Percentiles rank a stretch among this genome's conserved stretches.
phyloP scores from a whole-genome alignment of 2,888 invertebrate species.

The Patella depressa region DNA sequence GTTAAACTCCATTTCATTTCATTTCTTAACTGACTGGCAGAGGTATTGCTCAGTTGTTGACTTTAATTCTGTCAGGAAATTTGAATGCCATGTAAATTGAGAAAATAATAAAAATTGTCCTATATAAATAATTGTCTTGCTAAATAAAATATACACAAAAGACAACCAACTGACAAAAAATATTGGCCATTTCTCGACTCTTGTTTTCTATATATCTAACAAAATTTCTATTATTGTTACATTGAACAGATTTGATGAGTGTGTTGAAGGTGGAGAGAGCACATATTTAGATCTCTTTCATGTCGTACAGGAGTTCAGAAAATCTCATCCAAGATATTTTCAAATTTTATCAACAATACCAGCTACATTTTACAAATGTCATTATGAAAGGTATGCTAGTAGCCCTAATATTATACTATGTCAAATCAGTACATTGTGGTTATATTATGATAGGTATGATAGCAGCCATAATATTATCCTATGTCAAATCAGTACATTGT shows the following conservation, averaged over 20 bases:
- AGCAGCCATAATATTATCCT: too few relatives aligned
- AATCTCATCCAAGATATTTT: conserved; percentile 52
- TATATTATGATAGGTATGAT: too few relatives aligned
- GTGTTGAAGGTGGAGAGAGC: conserved; percentile 63
- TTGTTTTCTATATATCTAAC: neutral
- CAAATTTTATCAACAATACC: conserved; percentile 53
- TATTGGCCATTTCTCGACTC: too few relatives aligned
- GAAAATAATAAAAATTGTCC: neutral
- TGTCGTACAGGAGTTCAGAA: conserved; percentile 56
- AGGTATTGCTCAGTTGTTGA: too few relatives aligned
- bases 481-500: too few relatives aligned
- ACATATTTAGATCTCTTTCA: conserved; percentile 56
- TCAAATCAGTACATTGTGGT: too few relatives aligned
- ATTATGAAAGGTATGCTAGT: conserved; percentile 50
- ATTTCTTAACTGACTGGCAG: too few relatives aligned
- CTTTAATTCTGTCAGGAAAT: too few relatives aligned
- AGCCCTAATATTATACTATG: too few relatives aligned
- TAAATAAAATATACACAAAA: neutral
- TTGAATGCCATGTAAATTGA: too few relatives aligned
- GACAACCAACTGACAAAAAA: too few relatives aligned
- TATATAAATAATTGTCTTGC: neutral
- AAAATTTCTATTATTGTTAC: neutral
- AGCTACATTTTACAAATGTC: conserved; percentile 67
- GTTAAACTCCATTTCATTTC: too few relatives aligned
- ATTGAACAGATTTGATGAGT: conserved; percentile 56